Percentiles rank a stretch among this genome's conserved stretches.
Evolutionary conservation across 2,113 vertebrate species (phyloP).

Genomic region (Ondatra zibethicus): DNA sequence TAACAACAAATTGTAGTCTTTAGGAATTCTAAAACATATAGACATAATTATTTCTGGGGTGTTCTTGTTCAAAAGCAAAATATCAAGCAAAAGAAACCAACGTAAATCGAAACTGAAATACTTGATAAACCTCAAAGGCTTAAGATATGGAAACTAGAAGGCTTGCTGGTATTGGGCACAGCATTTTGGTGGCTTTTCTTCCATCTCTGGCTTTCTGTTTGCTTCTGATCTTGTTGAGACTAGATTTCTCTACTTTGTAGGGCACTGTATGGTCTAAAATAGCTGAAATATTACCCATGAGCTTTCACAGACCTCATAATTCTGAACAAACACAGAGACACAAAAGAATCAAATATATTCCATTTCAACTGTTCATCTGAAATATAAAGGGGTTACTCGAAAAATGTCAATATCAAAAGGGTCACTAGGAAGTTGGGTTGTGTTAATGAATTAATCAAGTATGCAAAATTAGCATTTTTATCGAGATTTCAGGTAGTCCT

Average conservation of each 20-base stretch:
- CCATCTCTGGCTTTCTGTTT: background rate
- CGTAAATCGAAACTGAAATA: background rate
- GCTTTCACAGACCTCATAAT: slow-evolving; percentile 24
- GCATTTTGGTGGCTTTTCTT: background rate
- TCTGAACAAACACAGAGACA: slow-evolving; percentile 19
- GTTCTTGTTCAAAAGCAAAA: background rate
- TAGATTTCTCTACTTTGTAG: slow-evolving; percentile 2
- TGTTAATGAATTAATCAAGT: background rate
- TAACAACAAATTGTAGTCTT: background rate
- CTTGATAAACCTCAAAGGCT: background rate
- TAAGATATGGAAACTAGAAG: slow-evolving; percentile 20
- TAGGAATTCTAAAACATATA: background rate
- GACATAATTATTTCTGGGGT: background rate
- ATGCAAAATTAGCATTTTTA: background rate
- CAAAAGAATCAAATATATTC: background rate
- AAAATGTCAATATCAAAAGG: background rate
- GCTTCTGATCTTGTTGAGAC: slow-evolving; percentile 1
- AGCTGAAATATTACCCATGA: background rate
- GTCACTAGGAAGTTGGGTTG: background rate
- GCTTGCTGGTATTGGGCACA: background rate
- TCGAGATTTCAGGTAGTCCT: background rate
- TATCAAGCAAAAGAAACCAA: background rate
- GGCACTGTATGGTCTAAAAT: background rate
- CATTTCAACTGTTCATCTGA: background rate
- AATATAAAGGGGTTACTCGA: background rate